A percentile compares a stretch with the other conserved stretches of the same genome.
These are phyloP conservation scores for Psophia crepitans DNA, from an alignment of 2,113 vertebrate species.

Conservation along the genomic window DNA sequence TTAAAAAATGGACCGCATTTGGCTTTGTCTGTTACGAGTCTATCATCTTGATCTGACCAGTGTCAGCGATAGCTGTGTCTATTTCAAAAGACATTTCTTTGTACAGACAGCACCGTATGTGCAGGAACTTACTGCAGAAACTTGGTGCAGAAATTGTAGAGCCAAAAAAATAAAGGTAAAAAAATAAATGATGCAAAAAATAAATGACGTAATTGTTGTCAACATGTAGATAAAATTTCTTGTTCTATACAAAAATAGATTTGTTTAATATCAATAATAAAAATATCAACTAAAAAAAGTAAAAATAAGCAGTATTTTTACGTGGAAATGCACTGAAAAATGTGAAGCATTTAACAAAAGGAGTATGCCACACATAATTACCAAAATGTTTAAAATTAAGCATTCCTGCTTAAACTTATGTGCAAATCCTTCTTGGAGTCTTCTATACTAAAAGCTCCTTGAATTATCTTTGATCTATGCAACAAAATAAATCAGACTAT, in stretches of 20 bases:
- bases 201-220: accelerated
- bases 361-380: accelerated
- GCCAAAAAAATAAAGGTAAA: neutral
- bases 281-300: neutral
- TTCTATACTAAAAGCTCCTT: neutral
- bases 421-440: neutral
- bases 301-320: neutral
- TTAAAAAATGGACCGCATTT: neutral
- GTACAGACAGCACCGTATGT: neutral
- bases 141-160: too few species aligned
- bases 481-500: neutral
- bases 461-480: neutral
- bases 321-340: neutral
- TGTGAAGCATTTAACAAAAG: neutral
- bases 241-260: neutral
- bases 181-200: neutral
- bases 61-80: neutral
- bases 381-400: neutral
- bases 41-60: neutral
- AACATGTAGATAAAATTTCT: neutral
- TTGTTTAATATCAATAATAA: neutral
- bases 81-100: neutral
- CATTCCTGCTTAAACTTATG: neutral
- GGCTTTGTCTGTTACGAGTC: accelerated
- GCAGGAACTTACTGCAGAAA: neutral